Evolutionary conservation across 2,113 vertebrate genomes (phyloP).

Genomic region (Rousettus leschenaultii): DNA sequence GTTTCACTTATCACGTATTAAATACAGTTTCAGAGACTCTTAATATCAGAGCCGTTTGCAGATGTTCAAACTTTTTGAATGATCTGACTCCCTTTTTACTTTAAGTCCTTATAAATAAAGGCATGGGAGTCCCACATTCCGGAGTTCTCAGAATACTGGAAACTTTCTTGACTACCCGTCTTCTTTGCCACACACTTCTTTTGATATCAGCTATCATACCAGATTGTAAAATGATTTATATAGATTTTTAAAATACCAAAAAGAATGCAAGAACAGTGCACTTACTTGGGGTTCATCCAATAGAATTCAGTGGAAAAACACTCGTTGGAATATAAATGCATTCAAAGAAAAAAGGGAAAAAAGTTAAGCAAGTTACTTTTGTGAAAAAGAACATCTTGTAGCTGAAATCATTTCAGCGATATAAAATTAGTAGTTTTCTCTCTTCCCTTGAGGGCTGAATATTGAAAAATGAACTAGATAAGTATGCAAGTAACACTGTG

Average conservation of each 20-base stretch:
- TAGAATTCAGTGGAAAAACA: not conserved
- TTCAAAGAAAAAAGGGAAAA: not conserved
- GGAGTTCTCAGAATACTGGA: not conserved
- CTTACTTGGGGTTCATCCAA: not conserved
- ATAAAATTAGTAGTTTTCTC: not conserved
- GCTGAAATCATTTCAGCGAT: not conserved
- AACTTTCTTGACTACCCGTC: not conserved
- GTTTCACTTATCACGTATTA: not conserved
- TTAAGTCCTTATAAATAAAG: not conserved
- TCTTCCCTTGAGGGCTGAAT: not conserved
- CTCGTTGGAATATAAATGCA: not conserved
- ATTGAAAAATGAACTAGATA: not conserved
- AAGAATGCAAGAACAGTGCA: not conserved
- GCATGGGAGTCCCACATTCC: not conserved
- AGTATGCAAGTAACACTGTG: not conserved
- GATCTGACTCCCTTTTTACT: not conserved
- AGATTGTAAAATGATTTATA: not conserved
- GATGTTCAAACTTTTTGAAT: not conserved
- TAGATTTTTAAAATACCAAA: not conserved
- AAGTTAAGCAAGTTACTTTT: not conserved
- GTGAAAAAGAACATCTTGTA: not conserved
- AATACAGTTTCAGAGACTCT: not conserved
- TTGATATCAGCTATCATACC: not conserved
- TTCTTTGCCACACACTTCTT: not conserved
- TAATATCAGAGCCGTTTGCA: not conserved